Base-by-base conservation (phyloP, 2,797 vertebrate species). In the Phrynocephalus guinanensis region DNA sequence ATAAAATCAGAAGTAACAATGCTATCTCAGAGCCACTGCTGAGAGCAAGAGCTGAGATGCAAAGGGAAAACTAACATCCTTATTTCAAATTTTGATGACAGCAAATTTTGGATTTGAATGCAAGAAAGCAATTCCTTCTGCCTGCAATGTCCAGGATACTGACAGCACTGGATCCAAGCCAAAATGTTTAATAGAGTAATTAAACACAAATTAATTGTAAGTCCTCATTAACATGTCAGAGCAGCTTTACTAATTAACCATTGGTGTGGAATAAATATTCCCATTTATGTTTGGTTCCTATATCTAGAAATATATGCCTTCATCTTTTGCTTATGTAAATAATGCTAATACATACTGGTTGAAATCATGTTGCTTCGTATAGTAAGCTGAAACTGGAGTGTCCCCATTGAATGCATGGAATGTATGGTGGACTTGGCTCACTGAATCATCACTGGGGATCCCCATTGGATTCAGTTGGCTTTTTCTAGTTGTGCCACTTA, bases 51-150 rank as follows among this genome's bases (percentile, higher is more conserved):
- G 18, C 71, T 75, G 56, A 71, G 56, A 38, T n/a, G 28, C 44
- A 9, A 50, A 11, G n/a, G 85, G 28, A 50, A 28, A 67, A 20
- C 8, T 33, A 7, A 26, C 44, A 28, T 44, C 89, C 87, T 6
- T n/a, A 20, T 80, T 82, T 83, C 52, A 90, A 90, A 82, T 85
- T 26, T 71, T 81, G 22, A 67, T 87, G 84, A 79, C 78, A 90
- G 83, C 44, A 10, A 44, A 60, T 88, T 16, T 88, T 85, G 28
- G 89, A 22, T 24, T 38, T 7, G 30, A 38, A 7, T 33, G 30
- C 38, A 15, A n/a, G 30, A 30, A 16, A n/a, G 15, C 2, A 33
- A 30, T 30, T 11, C 52, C 52, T 56, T 56, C 52, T 56, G 52
- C 52, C 52, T 15, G 2, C 13, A 13, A 56, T 56, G 52, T 56